A percentile compares a stretch with the other conserved stretches of the same genome.
Evolutionary conservation across 2,888 invertebrate species (phyloP).

Genomic region (Leptarthrus brevirostris): DNA sequence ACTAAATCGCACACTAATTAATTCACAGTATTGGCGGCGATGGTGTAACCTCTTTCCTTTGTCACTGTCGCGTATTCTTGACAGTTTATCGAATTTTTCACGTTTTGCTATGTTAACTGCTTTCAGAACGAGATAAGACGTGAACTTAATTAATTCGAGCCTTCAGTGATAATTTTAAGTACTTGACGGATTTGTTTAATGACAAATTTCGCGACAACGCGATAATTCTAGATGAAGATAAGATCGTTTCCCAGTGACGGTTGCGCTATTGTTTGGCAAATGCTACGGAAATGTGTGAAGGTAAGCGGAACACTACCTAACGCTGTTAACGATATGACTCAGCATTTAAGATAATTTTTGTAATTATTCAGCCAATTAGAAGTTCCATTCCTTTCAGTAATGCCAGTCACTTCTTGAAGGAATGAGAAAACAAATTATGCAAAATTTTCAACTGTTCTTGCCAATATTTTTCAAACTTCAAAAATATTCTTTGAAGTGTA

Average conservation of each 20-base stretch:
- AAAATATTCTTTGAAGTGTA: too few relatives aligned
- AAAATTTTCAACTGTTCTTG: too few relatives aligned
- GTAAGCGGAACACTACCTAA: too few relatives aligned
- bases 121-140: constrained; percentile 9
- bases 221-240: not conserved
- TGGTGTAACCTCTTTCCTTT: constrained; percentile 32
- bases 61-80: constrained; percentile 10
- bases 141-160: constrained; percentile 28
- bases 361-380: too few relatives aligned
- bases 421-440: too few relatives aligned
- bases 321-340: not conserved
- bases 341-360: too few relatives aligned
- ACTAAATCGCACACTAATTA: constrained; percentile 13
- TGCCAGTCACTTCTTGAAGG: too few relatives aligned
- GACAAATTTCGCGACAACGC: not conserved
- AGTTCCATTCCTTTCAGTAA: too few relatives aligned
- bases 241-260: not conserved
- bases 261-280: too few relatives aligned
- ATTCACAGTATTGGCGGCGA: not conserved
- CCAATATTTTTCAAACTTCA: too few relatives aligned
- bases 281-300: not conserved
- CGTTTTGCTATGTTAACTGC: not conserved
- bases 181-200: not conserved
- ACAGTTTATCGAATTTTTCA: constrained; percentile 6
- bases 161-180: not conserved